These are phyloP conservation scores for Boulengeromyrus knoepffleri DNA, from an alignment of 2,113 vertebrate species.

Conservation along the genomic window DNA sequence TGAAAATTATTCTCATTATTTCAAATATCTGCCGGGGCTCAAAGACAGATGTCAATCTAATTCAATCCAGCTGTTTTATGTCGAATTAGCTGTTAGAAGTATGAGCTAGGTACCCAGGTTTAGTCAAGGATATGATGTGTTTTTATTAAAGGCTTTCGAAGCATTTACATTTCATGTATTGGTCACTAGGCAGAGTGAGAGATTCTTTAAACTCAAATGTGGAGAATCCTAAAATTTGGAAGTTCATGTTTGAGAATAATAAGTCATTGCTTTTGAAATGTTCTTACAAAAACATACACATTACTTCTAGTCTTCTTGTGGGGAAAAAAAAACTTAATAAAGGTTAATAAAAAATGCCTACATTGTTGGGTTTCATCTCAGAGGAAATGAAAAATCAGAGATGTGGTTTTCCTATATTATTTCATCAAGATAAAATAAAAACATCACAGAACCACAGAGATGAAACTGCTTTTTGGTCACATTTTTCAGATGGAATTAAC, in stretches of 20 bases:
- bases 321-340: not conserved
- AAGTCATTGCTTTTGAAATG: not conserved
- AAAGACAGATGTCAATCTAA: constrained; percentile 46
- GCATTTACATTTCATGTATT: not conserved
- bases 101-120: constrained; percentile 46
- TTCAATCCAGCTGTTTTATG: constrained; percentile 45
- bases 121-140: constrained; percentile 39
- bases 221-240: not conserved
- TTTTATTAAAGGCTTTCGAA: constrained; percentile 12
- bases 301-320: not conserved
- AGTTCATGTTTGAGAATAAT: not conserved
- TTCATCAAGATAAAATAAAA: not conserved
- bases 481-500: not conserved
- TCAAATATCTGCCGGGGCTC: constrained; percentile 44
- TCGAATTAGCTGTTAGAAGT: constrained; percentile 33
- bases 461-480: not conserved
- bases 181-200: not conserved
- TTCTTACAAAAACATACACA: not conserved
- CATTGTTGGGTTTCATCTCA: not conserved
- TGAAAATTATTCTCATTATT: constrained; percentile 27
- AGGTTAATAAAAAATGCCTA: not conserved
- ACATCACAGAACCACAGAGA: not conserved
- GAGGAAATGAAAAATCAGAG: not conserved
- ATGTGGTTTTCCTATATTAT: not conserved
- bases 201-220: not conserved